Evolutionary conservation across 2,113 vertebrate genomes (phyloP).

Genomic region (Thalassarche chlororhynchos): DNA sequence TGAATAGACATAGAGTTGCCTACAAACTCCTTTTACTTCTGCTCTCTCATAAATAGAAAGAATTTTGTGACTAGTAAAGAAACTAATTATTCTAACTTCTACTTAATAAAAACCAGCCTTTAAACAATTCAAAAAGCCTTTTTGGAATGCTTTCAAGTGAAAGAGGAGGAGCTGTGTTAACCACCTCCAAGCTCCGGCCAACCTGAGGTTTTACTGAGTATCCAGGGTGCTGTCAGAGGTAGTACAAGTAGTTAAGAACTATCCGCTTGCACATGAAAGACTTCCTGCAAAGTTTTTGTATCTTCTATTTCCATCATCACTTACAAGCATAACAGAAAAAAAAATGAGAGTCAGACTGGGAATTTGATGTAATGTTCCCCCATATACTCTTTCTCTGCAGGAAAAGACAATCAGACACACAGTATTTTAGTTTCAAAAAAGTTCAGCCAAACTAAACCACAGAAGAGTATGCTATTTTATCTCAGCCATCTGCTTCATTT

Average conservation of each 20-base stretch:
- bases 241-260: neutral
- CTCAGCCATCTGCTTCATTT: neutral
- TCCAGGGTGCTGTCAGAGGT: neutral
- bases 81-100: neutral
- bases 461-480: neutral
- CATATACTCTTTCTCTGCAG: neutral
- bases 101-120: neutral
- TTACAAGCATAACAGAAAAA: neutral
- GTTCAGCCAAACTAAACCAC: neutral
- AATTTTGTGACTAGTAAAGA: neutral
- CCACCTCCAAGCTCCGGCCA: neutral
- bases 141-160: neutral
- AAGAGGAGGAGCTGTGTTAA: neutral
- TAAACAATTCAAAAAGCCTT: neutral
- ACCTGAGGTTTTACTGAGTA: neutral
- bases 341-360: neutral
- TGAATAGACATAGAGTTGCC: neutral
- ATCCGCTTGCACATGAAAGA: neutral
- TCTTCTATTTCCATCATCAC: neutral
- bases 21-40: neutral
- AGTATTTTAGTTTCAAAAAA: neutral
- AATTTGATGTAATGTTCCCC: neutral
- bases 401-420: neutral
- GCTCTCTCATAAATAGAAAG: neutral
- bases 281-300: neutral